Evolutionary conservation across 2,888 invertebrate species (phyloP), one percentile per base, ranked within the genome.

Genomic region (Xiphydria camelus): DNA sequence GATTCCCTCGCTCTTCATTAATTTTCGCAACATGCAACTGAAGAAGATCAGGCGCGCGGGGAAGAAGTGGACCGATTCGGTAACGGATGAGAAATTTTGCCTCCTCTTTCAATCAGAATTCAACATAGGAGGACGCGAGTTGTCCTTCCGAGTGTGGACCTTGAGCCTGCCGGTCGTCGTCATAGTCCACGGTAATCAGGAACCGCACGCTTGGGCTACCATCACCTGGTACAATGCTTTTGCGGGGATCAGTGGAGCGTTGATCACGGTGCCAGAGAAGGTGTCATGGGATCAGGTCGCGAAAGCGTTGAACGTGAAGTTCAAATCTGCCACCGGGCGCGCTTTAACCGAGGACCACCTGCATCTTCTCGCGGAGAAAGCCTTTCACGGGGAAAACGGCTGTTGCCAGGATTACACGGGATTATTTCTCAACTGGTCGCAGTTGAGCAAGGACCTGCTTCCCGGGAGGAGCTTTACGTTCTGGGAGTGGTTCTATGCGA

Each of bases 171-270:
- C 99, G 0, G 95, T 98, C 26, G 98, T 99, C 42, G 98, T 99
- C 18, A 98, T 98, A 37, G 98, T 99, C 0, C 99, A 99, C 76
- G 98, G 98, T 0, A 98, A 98, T 77, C 99, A 99, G 76, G 98
- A 99, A 77, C 96, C 98, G 3, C 96, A 98, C 75, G 98, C 99
- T 4, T 94, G 95, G 90, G 98, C 98, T 0, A 98, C 98, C 0
- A 94, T 98, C 12, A 93, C 98, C 0, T 99, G 99, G 99, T 98
- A 99, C 77, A 97, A 99, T 78, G 98, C 98, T 0, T 99, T 99
- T 78, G 92, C 96, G 14, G 94, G 95, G 57, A 89, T 94, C 1
- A 92, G 91, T 0, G 80, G 96, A 4, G 86, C 89, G 53, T 95
- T 96, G 0, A 97, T 97, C 75, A 85, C 87, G 23, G 95, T 96